These are phyloP conservation scores for Crotalus tigris DNA, from an alignment of 2,113 vertebrate species.

Conservation along the genomic window DNA sequence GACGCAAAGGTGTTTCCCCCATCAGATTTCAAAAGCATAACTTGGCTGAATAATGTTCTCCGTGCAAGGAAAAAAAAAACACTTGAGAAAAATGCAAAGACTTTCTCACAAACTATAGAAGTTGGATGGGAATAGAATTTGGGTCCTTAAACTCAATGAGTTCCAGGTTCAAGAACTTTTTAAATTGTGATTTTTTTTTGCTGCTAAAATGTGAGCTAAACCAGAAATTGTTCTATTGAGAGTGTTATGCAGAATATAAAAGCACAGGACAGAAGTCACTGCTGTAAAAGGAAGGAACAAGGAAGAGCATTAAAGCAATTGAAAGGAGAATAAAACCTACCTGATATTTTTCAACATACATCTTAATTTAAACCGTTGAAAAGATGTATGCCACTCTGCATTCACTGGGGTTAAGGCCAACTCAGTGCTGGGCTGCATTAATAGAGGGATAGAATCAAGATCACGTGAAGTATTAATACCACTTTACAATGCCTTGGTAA, in stretches of 20 bases:
- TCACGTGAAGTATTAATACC: too few species aligned
- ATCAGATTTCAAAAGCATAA: neutral
- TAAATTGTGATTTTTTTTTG: neutral
- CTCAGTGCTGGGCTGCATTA: too few species aligned
- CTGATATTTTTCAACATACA: too few species aligned
- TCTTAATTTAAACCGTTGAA: too few species aligned
- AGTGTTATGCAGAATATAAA: neutral
- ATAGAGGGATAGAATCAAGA: too few species aligned
- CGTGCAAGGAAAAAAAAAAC: neutral
- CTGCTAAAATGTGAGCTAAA: neutral
- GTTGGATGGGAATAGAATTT: neutral
- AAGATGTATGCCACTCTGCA: too few species aligned
- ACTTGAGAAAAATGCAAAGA: neutral
- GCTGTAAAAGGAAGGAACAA: neutral
- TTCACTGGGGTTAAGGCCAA: too few species aligned
- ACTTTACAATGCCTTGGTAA: too few species aligned
- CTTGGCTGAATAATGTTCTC: rapidly evolving
- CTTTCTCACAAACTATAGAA: neutral
- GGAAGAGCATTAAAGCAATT: neutral
- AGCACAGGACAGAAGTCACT: neutral
- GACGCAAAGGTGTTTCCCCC: constrained; percentile 11
- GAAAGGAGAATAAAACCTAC: neutral
- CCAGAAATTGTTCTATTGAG: neutral
- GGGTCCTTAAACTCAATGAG: neutral
- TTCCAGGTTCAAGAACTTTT: neutral